Conservation (phyloP, 2,888 invertebrate genomes). For the Cylindroiulus punctatus region DNA sequence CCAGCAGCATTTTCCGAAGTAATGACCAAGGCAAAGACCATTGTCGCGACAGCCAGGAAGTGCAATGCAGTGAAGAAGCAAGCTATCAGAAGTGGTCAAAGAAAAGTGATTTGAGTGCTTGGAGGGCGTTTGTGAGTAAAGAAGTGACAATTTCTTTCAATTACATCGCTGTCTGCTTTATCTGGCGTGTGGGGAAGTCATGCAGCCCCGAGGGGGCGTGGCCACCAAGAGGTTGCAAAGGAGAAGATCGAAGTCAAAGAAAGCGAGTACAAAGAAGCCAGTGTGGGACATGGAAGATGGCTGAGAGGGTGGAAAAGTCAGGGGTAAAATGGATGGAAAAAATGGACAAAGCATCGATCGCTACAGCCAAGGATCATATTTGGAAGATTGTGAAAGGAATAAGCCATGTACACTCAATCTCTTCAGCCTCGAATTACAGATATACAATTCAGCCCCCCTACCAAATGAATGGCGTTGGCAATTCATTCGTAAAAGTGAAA, state of each 20-base stretch:
- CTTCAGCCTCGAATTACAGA: conserved; percentile 42
- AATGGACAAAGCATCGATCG: conserved; percentile 9
- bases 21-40: background rate
- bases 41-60: background rate
- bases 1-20: background rate
- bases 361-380: conserved; percentile 26
- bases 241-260: background rate
- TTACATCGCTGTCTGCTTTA: conserved; percentile 23
- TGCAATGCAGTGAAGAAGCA: background rate
- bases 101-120: conserved; percentile 19
- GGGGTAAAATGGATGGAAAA: background rate
- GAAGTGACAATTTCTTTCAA: conserved; percentile 38
- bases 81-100: background rate
- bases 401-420: conserved; percentile 38
- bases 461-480: conserved; percentile 29
- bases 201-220: background rate
- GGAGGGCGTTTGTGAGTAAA: conserved; percentile 27
- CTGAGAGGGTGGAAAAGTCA: background rate
- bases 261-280: background rate
- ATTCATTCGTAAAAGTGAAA: conserved; percentile 38
- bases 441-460: background rate
- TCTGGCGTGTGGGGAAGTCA: conserved; percentile 12
- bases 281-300: background rate
- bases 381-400: conserved; percentile 12
- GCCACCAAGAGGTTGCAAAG: background rate